phyloP scores from a whole-genome alignment of 2,113 vertebrate species.

The Oceanites oceanicus region DNA sequence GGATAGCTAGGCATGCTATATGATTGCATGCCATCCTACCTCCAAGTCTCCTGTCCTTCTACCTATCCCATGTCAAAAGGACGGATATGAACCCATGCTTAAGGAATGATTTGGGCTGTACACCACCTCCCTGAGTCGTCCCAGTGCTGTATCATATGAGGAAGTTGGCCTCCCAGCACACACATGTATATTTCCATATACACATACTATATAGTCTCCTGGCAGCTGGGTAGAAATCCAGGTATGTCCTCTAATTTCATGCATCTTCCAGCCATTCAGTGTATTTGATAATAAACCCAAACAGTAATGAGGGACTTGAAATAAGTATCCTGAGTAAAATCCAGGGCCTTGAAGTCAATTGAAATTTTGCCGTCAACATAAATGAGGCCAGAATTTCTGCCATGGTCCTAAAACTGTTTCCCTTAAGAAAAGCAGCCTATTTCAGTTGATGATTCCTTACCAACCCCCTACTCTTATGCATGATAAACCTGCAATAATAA shows the following conservation, averaged over 20 bases:
- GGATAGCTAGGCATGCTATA: neutral
- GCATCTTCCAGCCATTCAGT: neutral
- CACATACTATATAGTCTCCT: neutral
- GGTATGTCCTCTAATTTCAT: neutral
- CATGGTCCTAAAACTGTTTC: neutral
- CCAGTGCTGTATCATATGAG: neutral
- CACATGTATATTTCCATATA: neutral
- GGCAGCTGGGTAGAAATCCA: neutral
- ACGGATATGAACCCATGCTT: neutral
- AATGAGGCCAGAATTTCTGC: neutral
- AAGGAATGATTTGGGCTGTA: neutral
- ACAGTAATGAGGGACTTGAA: neutral
- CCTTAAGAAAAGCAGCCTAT: neutral
- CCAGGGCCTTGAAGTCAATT: neutral
- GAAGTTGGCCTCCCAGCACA: neutral
- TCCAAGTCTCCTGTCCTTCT: neutral
- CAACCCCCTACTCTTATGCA: neutral
- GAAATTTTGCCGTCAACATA: neutral
- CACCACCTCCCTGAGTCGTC: neutral
- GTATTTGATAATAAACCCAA: neutral
- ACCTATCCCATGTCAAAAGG: neutral
- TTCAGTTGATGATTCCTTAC: neutral
- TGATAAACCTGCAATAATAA: neutral
- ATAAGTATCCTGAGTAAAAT: neutral
- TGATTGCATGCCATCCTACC: neutral